Evolutionary conservation across 1,140 invertebrate genomes (phyloP), one percentile per base, ranked within the genome.

Genomic region (Cydia fagiglandana): DNA sequence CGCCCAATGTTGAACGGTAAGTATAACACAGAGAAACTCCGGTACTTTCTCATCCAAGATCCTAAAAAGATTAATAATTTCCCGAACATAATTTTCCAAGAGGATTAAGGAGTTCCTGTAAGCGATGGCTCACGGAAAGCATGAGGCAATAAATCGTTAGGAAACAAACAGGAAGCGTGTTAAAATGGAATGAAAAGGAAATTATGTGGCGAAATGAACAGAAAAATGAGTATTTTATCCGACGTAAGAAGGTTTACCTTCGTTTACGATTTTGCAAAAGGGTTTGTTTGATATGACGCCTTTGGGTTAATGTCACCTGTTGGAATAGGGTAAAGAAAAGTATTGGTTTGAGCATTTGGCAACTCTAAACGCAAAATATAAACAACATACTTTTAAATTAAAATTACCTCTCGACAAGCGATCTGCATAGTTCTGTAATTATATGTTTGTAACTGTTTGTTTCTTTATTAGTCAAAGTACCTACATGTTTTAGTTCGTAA

Each of bases 191-290:
- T 61, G 17, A n/a, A 61, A 61, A 61, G 56, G 56, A 61, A 61
- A 61, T 61, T 61, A 61, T 61, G 56, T 61, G 56, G 56, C 20
- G 56, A 61, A 61, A 61, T 61, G 56, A 61, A 61, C 56, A n/a
- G 56, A 61, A 56, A 61, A 61, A 61, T 61, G 20, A 61, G 56
- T 61, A 61, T 61, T 61, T 61, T 61, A 61, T 61, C 56, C 56
- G 15, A 53, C n/a, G n/a, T 20, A 20, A 24, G 53, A 17, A 56
- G 9, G 56, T 61, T 61, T 61, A 61, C 56, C 20, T 61, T 61
- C 56, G 17, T 61, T 61, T 24, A 61, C 15, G 20, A 61, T 10
- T 61, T 61, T 61, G 9, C 56, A n/a, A 24, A 61, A 24, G 56
- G 56, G 17, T 61, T 61, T 17, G 50, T 53, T 53, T 53, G 15